Evolutionary conservation across 2,797 vertebrate species (phyloP).

Genomic region (Dryobates pubescens): DNA sequence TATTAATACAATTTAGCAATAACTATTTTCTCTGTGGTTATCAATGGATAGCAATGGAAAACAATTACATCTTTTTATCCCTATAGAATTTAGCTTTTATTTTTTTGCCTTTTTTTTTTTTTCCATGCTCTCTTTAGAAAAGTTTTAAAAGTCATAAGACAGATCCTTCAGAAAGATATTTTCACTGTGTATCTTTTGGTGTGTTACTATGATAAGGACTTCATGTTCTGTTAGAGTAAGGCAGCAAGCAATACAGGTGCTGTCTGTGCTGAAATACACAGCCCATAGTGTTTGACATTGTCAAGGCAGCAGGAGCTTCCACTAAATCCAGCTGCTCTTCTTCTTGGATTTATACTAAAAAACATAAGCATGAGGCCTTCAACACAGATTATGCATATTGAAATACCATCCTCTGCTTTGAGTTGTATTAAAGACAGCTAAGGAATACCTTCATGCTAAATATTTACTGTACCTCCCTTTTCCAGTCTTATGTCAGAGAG

Average conservation of each 20-base stretch:
- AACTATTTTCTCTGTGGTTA: neutral
- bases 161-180: neutral
- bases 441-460: constrained; percentile 40
- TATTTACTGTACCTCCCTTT: constrained; percentile 57
- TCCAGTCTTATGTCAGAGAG: neutral
- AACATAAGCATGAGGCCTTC: neutral
- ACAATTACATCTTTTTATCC: neutral
- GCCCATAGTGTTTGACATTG: neutral
- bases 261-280: neutral
- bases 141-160: neutral
- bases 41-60: neutral
- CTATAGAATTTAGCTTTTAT: neutral
- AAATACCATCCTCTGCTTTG: constrained; percentile 20
- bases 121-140: neutral
- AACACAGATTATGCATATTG: neutral
- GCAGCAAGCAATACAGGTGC: neutral
- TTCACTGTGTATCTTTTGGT: neutral
- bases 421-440: constrained; percentile 17
- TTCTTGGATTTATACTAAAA: neutral
- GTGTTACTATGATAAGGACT: neutral
- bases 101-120: neutral
- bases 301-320: neutral
- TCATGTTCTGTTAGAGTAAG: neutral
- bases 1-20: neutral
- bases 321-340: neutral